Evolutionary conservation across 53 echinoderm and acorn worm genomes (phyloP).

Genomic region (Antedon mediterranea): DNA sequence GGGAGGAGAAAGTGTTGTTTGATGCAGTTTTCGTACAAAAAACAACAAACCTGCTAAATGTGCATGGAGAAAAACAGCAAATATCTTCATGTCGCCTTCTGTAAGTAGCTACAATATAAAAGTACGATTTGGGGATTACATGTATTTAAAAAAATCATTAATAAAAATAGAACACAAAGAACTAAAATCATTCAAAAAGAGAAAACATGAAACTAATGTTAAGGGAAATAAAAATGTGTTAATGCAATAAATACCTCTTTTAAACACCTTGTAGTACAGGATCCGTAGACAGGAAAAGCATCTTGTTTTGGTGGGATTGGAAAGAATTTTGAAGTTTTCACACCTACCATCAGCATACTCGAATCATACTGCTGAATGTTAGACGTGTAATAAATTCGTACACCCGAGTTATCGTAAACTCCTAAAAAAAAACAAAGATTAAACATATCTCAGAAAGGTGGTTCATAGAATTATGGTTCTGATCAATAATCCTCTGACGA

Average conservation of each 20-base stretch:
- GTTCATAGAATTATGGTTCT: too few relatives aligned
- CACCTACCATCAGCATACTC: slow-evolving; percentile 4
- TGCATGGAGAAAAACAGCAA: slow-evolving; percentile 17
- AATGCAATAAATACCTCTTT: slow-evolving; percentile 8
- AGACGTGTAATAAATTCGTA: slow-evolving; percentile 28
- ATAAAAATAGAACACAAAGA: too few relatives aligned
- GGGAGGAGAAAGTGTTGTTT: too few relatives aligned
- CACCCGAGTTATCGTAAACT: slow-evolving; percentile 26
- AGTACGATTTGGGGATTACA: neutral
- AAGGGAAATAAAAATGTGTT: neutral
- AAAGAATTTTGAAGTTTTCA: neutral
- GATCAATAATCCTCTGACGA: too few relatives aligned
- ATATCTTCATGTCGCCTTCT: neutral
- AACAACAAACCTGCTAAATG: slow-evolving; percentile 13
- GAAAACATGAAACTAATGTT: too few relatives aligned
- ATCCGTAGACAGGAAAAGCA: slow-evolving; percentile 3
- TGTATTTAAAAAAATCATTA: too few relatives aligned
- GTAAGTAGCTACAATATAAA: slow-evolving; percentile 11
- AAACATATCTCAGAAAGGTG: neutral
- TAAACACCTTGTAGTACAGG: slow-evolving; percentile 17
- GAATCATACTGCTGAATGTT: slow-evolving; percentile 17
- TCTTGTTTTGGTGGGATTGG: slow-evolving; percentile 24
- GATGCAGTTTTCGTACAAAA: too few relatives aligned
- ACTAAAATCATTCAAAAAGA: too few relatives aligned
- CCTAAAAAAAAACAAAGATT: neutral